A percentile compares a stretch with the other conserved stretches of the same genome.
Evolutionary conservation across 2,113 vertebrate species (phyloP).

Genomic region (Mobula birostris): DNA sequence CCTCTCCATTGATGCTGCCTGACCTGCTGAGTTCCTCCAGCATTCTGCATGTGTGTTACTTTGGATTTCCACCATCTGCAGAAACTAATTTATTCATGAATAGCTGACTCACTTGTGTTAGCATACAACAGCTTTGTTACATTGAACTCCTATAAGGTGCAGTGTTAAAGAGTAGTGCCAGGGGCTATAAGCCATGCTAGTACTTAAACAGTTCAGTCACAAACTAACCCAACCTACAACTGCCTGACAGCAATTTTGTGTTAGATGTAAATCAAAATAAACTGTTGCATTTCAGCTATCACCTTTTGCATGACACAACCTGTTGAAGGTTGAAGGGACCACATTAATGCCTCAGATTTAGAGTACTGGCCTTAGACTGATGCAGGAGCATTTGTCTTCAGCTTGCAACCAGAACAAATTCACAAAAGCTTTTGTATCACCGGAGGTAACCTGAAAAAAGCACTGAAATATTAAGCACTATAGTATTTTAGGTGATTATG

Average conservation of each 20-base stretch:
- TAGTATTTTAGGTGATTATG: not conserved
- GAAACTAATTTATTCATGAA: no score
- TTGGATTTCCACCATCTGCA: no score
- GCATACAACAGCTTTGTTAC: not conserved
- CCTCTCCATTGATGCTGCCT: no score
- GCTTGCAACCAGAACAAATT: not conserved
- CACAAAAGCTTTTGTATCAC: not conserved
- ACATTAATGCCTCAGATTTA: not conserved
- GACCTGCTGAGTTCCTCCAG: no score
- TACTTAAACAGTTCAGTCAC: not conserved
- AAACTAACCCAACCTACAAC: constrained; percentile 10
- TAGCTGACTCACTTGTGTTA: not conserved
- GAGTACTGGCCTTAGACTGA: not conserved
- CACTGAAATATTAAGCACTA: not conserved
- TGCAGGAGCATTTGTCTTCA: not conserved
- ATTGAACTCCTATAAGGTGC: not conserved
- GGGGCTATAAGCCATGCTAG: not conserved
- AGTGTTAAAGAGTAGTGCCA: not conserved
- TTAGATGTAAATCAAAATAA: constrained; percentile 17
- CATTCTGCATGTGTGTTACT: no score
- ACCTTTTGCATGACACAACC: not conserved
- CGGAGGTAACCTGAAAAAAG: not conserved
- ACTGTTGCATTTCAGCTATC: not conserved
- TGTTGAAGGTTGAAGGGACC: not conserved
- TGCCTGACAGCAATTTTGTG: not conserved